Evolutionary conservation across 2,888 invertebrate genomes (phyloP).

Genomic region (Pollenia amentaria): DNA sequence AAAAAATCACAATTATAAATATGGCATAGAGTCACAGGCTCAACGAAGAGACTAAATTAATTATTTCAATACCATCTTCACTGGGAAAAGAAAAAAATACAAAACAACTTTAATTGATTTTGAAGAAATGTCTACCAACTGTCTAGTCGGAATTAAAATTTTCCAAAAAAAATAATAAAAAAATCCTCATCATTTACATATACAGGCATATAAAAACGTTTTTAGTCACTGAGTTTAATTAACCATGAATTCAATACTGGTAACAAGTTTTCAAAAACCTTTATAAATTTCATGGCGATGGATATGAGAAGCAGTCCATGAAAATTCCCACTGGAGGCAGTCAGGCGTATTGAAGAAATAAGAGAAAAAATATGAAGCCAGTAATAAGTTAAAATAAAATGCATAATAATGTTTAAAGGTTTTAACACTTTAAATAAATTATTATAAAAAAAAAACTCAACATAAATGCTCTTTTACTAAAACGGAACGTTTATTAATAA

Average conservation of each 20-base stretch:
- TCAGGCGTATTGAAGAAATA: conserved; percentile 15
- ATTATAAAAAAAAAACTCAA: conserved; percentile 25
- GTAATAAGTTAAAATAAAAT: conserved; percentile 50
- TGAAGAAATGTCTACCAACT: conserved; percentile 11
- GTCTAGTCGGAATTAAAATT: conserved; percentile 9
- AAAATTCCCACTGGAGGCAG: conserved; percentile 58
- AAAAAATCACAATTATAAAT: conserved; percentile 6
- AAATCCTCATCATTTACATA: background rate
- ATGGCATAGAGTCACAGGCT: background rate
- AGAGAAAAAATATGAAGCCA: background rate
- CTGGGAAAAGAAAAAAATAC: conserved; percentile 9
- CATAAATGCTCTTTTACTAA: conserved; percentile 6
- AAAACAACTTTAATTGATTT: background rate
- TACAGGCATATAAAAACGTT: background rate
- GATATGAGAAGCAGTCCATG: background rate
- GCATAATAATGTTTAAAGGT: conserved; percentile 59
- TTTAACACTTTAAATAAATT: conserved; percentile 67
- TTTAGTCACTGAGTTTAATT: background rate
- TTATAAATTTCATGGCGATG: background rate
- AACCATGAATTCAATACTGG: conserved; percentile 26
- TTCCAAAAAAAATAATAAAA: background rate
- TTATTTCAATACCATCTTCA: background rate
- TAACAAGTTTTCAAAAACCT: conserved; percentile 1
- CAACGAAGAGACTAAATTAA: background rate
- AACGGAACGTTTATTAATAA: background rate